Base-by-base conservation (phyloP, 2,888 invertebrate species). In the Platerodrilus igneus region DNA sequence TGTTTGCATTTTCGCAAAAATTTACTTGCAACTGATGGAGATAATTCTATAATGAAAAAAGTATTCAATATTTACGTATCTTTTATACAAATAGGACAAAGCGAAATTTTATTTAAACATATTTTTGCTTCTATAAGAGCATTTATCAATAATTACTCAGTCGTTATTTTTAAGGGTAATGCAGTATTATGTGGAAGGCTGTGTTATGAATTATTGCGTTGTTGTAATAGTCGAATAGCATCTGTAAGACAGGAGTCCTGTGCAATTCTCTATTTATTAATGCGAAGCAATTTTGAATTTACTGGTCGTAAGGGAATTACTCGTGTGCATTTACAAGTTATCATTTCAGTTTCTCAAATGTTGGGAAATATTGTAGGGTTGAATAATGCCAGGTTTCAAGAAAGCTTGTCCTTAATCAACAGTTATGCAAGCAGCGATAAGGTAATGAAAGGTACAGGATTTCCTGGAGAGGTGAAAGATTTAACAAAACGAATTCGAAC, bases 231-330 rank as follows among this genome's bases (percentile, higher is more conserved):
- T 57, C 82, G 90, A 47, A 75, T 93, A 49, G 81, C 84, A 23
- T 82, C 83, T 41, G 81, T 92, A 34, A 77, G 94, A 11, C 87
- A 90, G 57, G 94, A 94, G 64, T 88, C 94, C 0, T 92, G 92
- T 57, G 92, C 92, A 27, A 81, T 93, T 15, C 73, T 95, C 2
- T 95, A 94, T 69, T 73, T 93, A 32, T 75, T 95, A 18, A 93
- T 95, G 93, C 76, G 93, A 50, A 89, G 89, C 60, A 94, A 94
- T 72, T 95, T 89, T 70, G 92, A 94, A 62, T 90, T 88, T 62
- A 86, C 85, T 28, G 77, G 81, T 34, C 78, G 86, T 21, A 86
- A 86, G 51, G 86, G 86, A 40, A 74, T 94, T 46, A 93, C 90
- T 1, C 73, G 94, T 48, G 92, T 94, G 1, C 93, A 93, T 60